phyloP scores from a whole-genome alignment of 2,113 vertebrate species.

The Heterochromis multidens region DNA sequence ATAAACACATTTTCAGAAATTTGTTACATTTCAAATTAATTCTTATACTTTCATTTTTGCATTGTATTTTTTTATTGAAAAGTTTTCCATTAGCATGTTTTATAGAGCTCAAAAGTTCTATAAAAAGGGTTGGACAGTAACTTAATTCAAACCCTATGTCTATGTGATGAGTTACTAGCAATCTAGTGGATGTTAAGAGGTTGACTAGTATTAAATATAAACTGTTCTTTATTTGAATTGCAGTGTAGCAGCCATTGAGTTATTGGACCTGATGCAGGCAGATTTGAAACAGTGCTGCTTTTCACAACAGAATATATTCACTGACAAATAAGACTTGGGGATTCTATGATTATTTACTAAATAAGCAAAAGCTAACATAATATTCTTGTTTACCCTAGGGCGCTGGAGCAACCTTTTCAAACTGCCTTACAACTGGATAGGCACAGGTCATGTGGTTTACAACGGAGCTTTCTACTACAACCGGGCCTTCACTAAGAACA shows the following conservation, averaged over 20 bases:
- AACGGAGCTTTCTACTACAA: conserved; percentile 96
- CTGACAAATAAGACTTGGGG: background rate
- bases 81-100: background rate
- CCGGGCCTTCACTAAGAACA: conserved; percentile 97
- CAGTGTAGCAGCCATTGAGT: background rate
- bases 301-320: background rate
- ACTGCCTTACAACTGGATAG: conserved; percentile 98
- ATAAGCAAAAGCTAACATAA: background rate
- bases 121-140: background rate
- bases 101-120: background rate
- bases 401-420: conserved; percentile 98
- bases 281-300: background rate
- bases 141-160: background rate
- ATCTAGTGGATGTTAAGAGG: background rate
- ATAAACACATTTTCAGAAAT: background rate
- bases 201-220: background rate
- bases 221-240: background rate
- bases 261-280: background rate
- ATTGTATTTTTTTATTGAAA: background rate
- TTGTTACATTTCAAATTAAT: background rate
- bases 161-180: background rate
- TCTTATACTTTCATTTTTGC: background rate
- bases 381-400: conserved; percentile 65
- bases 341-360: background rate
- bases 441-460: conserved; percentile 95